These are phyloP conservation scores for Notarius quadriscutis DNA, from an alignment of 2,113 vertebrate species.

Conservation along the genomic window DNA sequence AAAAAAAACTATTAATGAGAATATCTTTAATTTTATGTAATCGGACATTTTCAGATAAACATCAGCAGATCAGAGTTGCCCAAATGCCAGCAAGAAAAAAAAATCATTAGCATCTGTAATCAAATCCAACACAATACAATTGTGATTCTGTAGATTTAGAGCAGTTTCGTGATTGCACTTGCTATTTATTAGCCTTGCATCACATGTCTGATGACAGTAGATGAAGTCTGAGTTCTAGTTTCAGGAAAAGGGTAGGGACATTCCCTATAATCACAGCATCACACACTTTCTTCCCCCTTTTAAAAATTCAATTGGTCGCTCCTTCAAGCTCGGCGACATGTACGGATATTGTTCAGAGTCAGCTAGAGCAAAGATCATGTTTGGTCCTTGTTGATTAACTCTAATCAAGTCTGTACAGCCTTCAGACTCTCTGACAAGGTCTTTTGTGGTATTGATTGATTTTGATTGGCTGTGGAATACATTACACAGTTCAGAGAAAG, in stretches of 20 bases:
- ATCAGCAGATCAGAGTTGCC: neutral
- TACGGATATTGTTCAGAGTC: slow-evolving; percentile 57
- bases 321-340: slow-evolving; percentile 31
- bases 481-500: slow-evolving; percentile 24
- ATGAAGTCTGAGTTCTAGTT: slow-evolving; percentile 59
- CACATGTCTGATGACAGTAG: slow-evolving; percentile 60
- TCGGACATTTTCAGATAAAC: neutral
- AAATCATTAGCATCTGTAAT: neutral
- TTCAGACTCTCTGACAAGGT: slow-evolving; percentile 55
- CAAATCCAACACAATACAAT: slow-evolving; percentile 1
- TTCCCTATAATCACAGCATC: slow-evolving; percentile 68
- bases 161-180: slow-evolving; percentile 45
- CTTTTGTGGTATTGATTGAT: slow-evolving; percentile 60
- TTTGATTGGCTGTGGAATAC: slow-evolving; percentile 60
- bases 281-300: slow-evolving; percentile 57
- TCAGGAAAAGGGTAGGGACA: slow-evolving; percentile 44
- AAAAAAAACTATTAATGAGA: neutral
- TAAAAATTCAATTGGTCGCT: slow-evolving; percentile 66
- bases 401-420: slow-evolving; percentile 66
- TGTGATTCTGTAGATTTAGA: slow-evolving; percentile 2
- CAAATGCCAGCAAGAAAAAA: neutral
- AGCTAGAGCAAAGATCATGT: slow-evolving; percentile 53
- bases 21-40: neutral
- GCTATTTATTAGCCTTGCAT: slow-evolving; percentile 38
- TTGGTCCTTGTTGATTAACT: slow-evolving; percentile 70